Evolutionary conservation across 2,888 invertebrate genomes (phyloP), one percentile per base, ranked within the genome.

Genomic region (Apantesis nais): DNA sequence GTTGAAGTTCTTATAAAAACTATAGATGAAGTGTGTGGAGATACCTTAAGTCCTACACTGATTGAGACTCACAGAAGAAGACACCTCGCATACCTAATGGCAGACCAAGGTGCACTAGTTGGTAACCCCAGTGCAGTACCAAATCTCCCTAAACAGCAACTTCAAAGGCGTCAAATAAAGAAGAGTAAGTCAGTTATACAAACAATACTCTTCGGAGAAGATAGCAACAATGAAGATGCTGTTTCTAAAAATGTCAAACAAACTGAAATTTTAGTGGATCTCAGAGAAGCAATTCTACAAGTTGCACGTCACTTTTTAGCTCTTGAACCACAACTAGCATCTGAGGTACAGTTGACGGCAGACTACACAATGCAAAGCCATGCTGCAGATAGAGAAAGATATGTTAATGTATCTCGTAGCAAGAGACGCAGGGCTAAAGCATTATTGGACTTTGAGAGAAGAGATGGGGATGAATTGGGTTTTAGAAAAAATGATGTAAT

Each of bases 401-500:
- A 99, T 89, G 97, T 99, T n/a, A 98, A 98, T 93, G 98, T 98
- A 0, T 98, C 98, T 3, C 96, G 97, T 83, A 98, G 97, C 82
- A 97, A 99, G 75, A 97, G 97, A 82, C 96, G 99, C 77, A 95
- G 99, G 79, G 99, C 99, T 7, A 99, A 99, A 92, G 99, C 99
- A 2, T 94, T 99, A 75, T 95, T 99, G 83, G 99, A 99, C 95
- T 99, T 99, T 95, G 99, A 99, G 92, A 96, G 99, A 77, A 98
- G 99, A 88, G 99, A 99, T 93, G 99, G 99, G 80, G 99, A 99
- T 95, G 99, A 99, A 92, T 93, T 99, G 69, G 99, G 99, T 14
- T 99, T 99, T 92, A 96, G 99, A 68, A 99, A 99, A 92, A 99
- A 99, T 95, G 99, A 99, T 92, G 98, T 99, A 58, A 99, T 99